Evolutionary conservation across 2,888 invertebrate species (phyloP), one percentile per base, ranked within the genome.

Genomic region (Rhabditoides inermis): DNA sequence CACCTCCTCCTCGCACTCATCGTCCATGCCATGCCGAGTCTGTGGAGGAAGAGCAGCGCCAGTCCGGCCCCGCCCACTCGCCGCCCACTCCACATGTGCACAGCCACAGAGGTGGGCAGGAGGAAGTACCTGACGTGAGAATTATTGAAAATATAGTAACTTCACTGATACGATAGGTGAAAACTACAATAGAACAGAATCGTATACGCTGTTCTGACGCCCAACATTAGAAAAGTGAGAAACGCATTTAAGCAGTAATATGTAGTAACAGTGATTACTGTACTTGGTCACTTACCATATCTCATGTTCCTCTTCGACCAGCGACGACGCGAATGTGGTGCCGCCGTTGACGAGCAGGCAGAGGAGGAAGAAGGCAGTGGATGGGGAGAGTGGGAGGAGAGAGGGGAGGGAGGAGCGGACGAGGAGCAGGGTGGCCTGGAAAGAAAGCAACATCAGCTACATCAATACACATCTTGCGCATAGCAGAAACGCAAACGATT

Each of bases 231-330:
- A n/a, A n/a, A n/a, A n/a, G n/a, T n/a, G n/a, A n/a, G n/a, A n/a
- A n/a, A n/a, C n/a, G n/a, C n/a, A n/a, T n/a, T n/a, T n/a, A n/a
- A n/a, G n/a, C n/a, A n/a, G n/a, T n/a, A n/a, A n/a, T n/a, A n/a
- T n/a, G n/a, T n/a, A n/a, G n/a, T n/a, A n/a, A n/a, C n/a, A n/a
- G n/a, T n/a, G n/a, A n/a, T n/a, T n/a, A n/a, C n/a, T n/a, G n/a
- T n/a, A n/a, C n/a, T n/a, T n/a, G n/a, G n/a, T n/a, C n/a, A 49
- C 57, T 41, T 46, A 73, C 72, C 72, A 72, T 10, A 70, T 47
- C 32, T 70, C 72, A 37, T 71, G 70, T 47, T 73, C 73, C 51
- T 72, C 70, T 51, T 73, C 73, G 22, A 68, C 61, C 27, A 65
- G 46, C 36, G 35, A 52, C 18, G 53, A 26, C 26, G 44, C 1